Evolutionary conservation across 2,797 vertebrate species (phyloP).

Genomic region (Rhyacichthys aspro): DNA sequence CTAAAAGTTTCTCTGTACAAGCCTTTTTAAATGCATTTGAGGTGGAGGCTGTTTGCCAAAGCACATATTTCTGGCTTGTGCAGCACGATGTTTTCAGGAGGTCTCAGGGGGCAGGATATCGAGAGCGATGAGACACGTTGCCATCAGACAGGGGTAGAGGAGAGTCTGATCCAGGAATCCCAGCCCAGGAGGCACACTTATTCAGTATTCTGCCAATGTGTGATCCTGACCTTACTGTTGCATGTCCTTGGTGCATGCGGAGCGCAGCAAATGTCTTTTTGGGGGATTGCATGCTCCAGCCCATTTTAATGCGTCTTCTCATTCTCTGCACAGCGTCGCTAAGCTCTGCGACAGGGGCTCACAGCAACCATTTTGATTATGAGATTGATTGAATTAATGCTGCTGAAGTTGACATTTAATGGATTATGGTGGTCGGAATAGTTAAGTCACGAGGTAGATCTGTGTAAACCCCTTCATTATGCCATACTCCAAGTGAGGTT

Average conservation of each 20-base stretch:
- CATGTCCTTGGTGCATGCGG: constrained; percentile 79
- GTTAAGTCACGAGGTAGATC: constrained; percentile 58
- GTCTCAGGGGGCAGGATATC: constrained; percentile 34
- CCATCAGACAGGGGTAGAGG: constrained; percentile 32
- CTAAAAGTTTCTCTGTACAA: constrained; percentile 2
- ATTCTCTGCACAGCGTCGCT: constrained; percentile 60
- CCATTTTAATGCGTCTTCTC: constrained; percentile 76
- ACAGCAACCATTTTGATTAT: constrained; percentile 74
- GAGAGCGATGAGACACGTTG: constrained; percentile 51
- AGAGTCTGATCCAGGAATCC: constrained; percentile 58
- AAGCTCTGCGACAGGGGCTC: constrained; percentile 62
- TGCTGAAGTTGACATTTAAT: constrained; percentile 69
- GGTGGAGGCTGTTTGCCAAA: background rate
- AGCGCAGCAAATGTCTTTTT: constrained; percentile 75
- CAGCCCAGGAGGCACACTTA: constrained; percentile 56
- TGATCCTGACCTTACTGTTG: constrained; percentile 79
- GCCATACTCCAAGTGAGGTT: constrained; percentile 24
- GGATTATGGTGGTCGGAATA: constrained; percentile 63
- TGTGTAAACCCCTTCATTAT: constrained; percentile 56
- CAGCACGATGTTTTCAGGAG: constrained; percentile 33
- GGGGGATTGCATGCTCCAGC: constrained; percentile 70
- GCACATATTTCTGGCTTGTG: constrained; percentile 11
- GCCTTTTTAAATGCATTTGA: background rate
- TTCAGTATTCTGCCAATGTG: constrained; percentile 74
- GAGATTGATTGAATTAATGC: constrained; percentile 72